Percentiles rank a stretch among this genome's conserved stretches.
Evolutionary conservation across 2,797 vertebrate species (phyloP).

Genomic region (Aphelocoma californica): DNA sequence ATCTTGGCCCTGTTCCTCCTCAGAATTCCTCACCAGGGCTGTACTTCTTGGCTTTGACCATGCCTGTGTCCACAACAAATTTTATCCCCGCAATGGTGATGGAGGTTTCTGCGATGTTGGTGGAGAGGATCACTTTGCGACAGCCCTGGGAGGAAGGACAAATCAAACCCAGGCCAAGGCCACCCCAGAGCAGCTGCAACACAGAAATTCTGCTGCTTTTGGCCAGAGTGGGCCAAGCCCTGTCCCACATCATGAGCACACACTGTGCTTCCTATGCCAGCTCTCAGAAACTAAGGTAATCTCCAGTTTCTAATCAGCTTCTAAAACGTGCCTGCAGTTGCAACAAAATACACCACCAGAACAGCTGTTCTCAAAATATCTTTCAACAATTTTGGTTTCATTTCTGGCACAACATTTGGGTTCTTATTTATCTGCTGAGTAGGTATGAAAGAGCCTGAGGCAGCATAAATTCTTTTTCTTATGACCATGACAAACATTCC

Average conservation of each 20-base stretch:
- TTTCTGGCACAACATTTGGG: background rate
- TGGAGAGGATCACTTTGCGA: slow-evolving; percentile 96
- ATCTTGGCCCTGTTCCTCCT: fast-evolving
- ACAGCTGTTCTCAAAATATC: background rate
- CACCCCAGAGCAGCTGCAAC: background rate
- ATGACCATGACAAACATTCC: background rate
- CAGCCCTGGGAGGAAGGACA: slow-evolving; percentile 79
- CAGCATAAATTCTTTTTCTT: background rate
- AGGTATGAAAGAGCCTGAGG: background rate
- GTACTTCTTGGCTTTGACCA: slow-evolving; percentile 98
- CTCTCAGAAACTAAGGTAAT: background rate
- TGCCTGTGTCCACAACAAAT: slow-evolving; percentile 93
- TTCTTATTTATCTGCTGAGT: background rate
- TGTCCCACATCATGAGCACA: background rate
- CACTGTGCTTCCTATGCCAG: background rate
- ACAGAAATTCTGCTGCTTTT: background rate
- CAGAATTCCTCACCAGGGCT: slow-evolving; percentile 84
- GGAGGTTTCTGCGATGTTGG: slow-evolving; percentile 97
- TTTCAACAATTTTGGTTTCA: background rate
- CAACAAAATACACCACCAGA: background rate
- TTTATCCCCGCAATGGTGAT: slow-evolving; percentile 96
- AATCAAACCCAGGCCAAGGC: background rate
- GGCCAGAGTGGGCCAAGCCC: background rate
- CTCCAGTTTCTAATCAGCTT: background rate
- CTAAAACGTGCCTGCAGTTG: background rate